A percentile compares a stretch with the other conserved stretches of the same genome.
These are phyloP conservation scores for Philypnodon macrostomus DNA, from an alignment of 2,797 vertebrate species.

Conservation along the genomic window DNA sequence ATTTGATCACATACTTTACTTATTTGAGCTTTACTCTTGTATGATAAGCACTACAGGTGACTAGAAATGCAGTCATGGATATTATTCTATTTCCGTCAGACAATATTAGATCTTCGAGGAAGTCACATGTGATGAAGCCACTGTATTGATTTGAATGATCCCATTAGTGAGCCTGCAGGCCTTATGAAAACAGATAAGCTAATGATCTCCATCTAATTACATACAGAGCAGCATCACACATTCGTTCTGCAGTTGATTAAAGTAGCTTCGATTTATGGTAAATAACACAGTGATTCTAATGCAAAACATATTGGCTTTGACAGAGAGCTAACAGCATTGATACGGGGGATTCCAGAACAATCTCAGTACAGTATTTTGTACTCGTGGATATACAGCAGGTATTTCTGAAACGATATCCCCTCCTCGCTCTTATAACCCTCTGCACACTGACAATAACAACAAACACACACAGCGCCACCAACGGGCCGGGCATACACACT, in stretches of 20 bases:
- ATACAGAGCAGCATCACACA: conserved; percentile 40
- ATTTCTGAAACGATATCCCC: too few relatives aligned
- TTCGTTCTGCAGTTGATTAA: conserved; percentile 69
- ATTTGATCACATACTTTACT: too few relatives aligned
- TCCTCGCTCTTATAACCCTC: too few relatives aligned
- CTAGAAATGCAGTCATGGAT: too few relatives aligned
- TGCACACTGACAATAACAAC: too few relatives aligned
- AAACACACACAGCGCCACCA: too few relatives aligned
- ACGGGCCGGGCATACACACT: too few relatives aligned
- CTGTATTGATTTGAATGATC: conserved; percentile 71
- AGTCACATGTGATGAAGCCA: conserved; percentile 50
- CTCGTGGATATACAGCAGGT: too few relatives aligned
- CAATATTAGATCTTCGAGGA: conserved; percentile 48
- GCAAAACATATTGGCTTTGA: conserved; percentile 55
- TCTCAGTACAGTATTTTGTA: too few relatives aligned
- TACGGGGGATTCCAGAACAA: neutral
- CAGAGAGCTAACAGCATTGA: conserved; percentile 6
- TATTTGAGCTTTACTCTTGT: too few relatives aligned
- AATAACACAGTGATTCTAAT: conserved; percentile 64
- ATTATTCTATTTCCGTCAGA: too few relatives aligned
- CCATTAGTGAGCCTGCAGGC: conserved; percentile 61
- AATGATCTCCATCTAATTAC: conserved; percentile 66
- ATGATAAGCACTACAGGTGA: too few relatives aligned
- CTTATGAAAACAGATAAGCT: conserved; percentile 68
- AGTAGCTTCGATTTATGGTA: conserved; percentile 73